Conservation (phyloP, 2,113 vertebrate species). For the Rana temporaria region DNA sequence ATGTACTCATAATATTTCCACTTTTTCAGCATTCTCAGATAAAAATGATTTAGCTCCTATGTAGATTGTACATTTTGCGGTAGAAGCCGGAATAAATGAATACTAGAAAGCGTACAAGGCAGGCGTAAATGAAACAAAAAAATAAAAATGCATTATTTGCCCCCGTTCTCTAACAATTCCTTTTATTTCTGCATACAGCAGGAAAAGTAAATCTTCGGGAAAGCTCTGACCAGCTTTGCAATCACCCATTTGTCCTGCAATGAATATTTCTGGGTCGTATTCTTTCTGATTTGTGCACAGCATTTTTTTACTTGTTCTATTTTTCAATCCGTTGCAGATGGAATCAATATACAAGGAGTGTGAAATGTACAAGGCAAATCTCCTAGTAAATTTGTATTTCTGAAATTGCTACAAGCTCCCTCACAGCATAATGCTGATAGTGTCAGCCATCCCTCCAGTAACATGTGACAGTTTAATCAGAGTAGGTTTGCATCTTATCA, state of each 20-base stretch:
- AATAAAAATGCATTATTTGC: constrained; percentile 50
- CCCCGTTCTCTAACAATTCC: constrained; percentile 47
- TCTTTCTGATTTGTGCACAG: constrained; percentile 3
- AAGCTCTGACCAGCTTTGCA: constrained; percentile 12
- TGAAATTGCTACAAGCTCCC: constrained; percentile 58
- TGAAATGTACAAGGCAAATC: constrained; percentile 58
- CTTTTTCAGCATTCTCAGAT: constrained; percentile 46
- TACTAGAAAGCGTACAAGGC: not conserved
- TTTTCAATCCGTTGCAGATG: constrained; percentile 61
- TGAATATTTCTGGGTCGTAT: constrained; percentile 2
- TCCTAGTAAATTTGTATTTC: constrained; percentile 51
- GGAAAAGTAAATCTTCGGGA: constrained; percentile 3
- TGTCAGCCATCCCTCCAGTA: constrained; percentile 53
- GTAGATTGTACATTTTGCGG: not conserved
- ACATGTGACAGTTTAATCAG: constrained; percentile 55
- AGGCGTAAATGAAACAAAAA: constrained; percentile 43
- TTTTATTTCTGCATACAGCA: constrained; percentile 44
- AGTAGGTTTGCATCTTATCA: constrained; percentile 37
- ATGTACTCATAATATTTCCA: constrained; percentile 51
- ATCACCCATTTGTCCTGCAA: constrained; percentile 8
- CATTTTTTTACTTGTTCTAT: constrained; percentile 15
- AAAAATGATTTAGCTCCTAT: constrained; percentile 48
- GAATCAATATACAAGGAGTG: constrained; percentile 60
- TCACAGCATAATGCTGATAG: constrained; percentile 55
- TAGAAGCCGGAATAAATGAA: constrained; percentile 26